Percentiles rank a stretch among this genome's conserved stretches.
Evolutionary conservation across 1,140 invertebrate genomes (phyloP).

Genomic region (Drosophila micromelanica): DNA sequence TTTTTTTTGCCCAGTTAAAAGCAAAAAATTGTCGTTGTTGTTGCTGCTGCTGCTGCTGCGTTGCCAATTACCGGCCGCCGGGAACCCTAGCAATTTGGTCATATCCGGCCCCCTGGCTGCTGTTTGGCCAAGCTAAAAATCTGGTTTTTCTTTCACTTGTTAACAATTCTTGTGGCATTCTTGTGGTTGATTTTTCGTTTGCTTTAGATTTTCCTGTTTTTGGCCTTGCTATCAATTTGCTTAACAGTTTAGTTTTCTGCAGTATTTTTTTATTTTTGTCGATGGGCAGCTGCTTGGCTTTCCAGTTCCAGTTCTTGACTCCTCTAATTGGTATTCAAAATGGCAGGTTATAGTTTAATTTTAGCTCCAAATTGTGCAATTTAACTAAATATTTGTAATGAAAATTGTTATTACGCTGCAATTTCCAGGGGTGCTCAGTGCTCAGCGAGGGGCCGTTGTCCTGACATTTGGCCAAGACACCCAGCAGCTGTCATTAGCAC

Average conservation of each 20-base stretch:
- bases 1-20: constrained; percentile 44
- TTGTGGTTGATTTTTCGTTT: constrained; percentile 66
- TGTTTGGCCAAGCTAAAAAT: constrained; percentile 68
- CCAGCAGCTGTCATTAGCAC: constrained; percentile 65
- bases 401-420: constrained; percentile 37
- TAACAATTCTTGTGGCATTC: constrained; percentile 48
- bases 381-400: constrained; percentile 46
- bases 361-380: constrained; percentile 41
- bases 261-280: background rate
- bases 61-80: constrained; percentile 76
- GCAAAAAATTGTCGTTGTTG: constrained; percentile 58
- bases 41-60: constrained; percentile 51
- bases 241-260: constrained; percentile 9
- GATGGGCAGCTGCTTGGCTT: constrained; percentile 9
- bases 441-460: constrained; percentile 16
- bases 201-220: constrained; percentile 60
- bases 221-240: constrained; percentile 40
- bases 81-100: constrained; percentile 80
- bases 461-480: constrained; percentile 54
- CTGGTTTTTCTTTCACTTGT: constrained; percentile 69
- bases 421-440: constrained; percentile 6
- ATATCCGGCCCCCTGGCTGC: constrained; percentile 78
- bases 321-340: constrained; percentile 41
- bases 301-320: background rate
- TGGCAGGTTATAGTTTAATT: constrained; percentile 36